Percentiles rank a stretch among this genome's conserved stretches.
Evolutionary conservation across 2,113 vertebrate genomes (phyloP).

Genomic region (Charina bottae): DNA sequence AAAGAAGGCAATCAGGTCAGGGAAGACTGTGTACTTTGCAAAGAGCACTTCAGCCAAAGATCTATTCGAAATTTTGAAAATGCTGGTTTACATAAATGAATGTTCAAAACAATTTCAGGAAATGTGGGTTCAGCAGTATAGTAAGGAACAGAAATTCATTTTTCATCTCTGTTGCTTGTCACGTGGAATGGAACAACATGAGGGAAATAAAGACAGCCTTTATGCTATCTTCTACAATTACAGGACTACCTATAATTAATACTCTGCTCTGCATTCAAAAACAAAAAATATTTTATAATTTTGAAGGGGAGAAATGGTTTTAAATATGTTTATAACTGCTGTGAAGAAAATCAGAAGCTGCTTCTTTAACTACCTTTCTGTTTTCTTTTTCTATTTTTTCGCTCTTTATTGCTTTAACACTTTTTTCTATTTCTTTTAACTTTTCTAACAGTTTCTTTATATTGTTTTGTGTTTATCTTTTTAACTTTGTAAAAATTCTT

Average conservation of each 20-base stretch:
- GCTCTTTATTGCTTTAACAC: neutral
- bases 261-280: constrained; percentile 7
- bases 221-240: constrained; percentile 25
- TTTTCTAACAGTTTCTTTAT: neutral
- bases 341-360: constrained; percentile 44
- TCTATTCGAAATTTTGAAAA: neutral
- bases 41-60: neutral
- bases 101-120: neutral
- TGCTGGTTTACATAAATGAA: neutral
- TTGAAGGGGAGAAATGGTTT: constrained; percentile 40
- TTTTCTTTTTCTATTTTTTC: neutral
- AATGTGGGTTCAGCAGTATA: neutral
- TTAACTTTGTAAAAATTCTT: neutral
- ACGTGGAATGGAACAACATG: neutral
- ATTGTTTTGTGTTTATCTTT: neutral
- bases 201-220: constrained; percentile 27
- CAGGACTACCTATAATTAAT: constrained; percentile 30
- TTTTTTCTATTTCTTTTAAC: neutral
- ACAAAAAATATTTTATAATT: constrained; percentile 39
- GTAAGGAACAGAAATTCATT: neutral
- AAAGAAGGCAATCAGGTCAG: neutral
- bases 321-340: constrained; percentile 9
- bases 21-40: neutral
- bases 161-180: neutral
- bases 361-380: neutral